Percentiles rank a stretch among this genome's conserved stretches.
Evolutionary conservation across 2,888 invertebrate species (phyloP).

Genomic region (Eumerus sabulonum): DNA sequence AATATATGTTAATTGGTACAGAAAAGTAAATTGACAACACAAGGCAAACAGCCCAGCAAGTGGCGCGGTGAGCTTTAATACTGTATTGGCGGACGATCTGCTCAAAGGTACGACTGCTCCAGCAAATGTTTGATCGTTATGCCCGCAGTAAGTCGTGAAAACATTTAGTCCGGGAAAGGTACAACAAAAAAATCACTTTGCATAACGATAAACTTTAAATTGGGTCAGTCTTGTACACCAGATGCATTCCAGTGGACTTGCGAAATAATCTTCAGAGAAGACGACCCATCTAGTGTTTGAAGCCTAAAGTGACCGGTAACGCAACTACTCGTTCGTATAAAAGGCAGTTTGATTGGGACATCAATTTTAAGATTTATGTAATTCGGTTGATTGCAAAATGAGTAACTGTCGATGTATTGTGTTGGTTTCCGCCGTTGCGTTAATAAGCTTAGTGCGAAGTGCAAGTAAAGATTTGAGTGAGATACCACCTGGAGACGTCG

Average conservation of each 20-base stretch:
- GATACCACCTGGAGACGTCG: not conserved
- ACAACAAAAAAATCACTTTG: slow-evolving; percentile 2
- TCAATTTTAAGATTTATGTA: too few relatives aligned
- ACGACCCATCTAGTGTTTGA: not conserved
- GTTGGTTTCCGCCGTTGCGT: not conserved
- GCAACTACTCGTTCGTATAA: slow-evolving; percentile 8
- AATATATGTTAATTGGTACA: slow-evolving; percentile 47
- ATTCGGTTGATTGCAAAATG: slow-evolving; percentile 39
- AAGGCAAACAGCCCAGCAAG: slow-evolving; percentile 2
- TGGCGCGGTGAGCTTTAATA: slow-evolving; percentile 10
- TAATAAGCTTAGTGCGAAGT: not conserved
- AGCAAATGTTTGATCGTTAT: not conserved
- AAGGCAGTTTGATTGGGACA: not conserved
- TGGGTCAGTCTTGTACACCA: slow-evolving; percentile 29
- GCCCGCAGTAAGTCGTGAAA: slow-evolving; percentile 2
- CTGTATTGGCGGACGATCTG: slow-evolving; percentile 27
- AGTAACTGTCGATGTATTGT: slow-evolving; percentile 7
- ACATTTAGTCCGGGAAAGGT: slow-evolving; percentile 11
- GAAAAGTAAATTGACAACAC: slow-evolving; percentile 23
- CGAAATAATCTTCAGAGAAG: slow-evolving; percentile 12
- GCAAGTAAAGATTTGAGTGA: not conserved
- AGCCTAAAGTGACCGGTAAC: not conserved
- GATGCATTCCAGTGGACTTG: slow-evolving; percentile 14
- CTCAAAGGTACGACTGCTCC: too few relatives aligned
- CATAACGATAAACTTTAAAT: slow-evolving; percentile 13